Evolutionary conservation across 2,888 invertebrate species (phyloP).

Genomic region (Calliphora vomitoria): DNA sequence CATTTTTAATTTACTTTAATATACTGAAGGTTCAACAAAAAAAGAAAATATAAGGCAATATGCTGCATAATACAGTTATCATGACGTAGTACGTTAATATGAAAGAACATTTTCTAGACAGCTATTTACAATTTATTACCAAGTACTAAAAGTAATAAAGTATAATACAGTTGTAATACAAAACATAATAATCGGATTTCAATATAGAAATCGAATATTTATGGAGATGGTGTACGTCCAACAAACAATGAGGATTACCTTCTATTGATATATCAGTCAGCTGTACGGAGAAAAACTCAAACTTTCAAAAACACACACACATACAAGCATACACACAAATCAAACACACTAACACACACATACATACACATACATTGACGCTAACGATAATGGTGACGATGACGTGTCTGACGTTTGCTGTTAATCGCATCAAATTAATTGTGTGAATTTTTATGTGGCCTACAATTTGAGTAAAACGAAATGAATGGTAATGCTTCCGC

Average conservation of each 20-base stretch:
- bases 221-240: slow-evolving; percentile 28
- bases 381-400: slow-evolving; percentile 59
- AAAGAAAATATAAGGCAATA: too few species aligned
- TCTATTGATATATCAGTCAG: slow-evolving; percentile 57
- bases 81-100: too few species aligned
- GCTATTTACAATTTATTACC: too few species aligned
- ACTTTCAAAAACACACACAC: background rate
- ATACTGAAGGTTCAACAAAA: too few species aligned
- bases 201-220: too few species aligned
- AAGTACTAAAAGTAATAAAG: too few species aligned
- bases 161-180: too few species aligned
- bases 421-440: slow-evolving; percentile 76
- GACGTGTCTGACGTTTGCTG: slow-evolving; percentile 69
- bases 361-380: background rate
- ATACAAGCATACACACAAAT: background rate
- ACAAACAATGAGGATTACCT: slow-evolving; percentile 38
- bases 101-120: too few species aligned
- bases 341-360: slow-evolving; percentile 2
- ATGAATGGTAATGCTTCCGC: slow-evolving; percentile 56
- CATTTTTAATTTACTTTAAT: too few species aligned
- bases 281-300: slow-evolving; percentile 1
- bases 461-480: slow-evolving; percentile 56
- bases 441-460: slow-evolving; percentile 73
- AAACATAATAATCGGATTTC: too few species aligned
- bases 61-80: too few species aligned